These are phyloP conservation scores for Phaedon cochleariae DNA, from an alignment of 2,888 invertebrate genomes.

Conservation along the genomic window DNA sequence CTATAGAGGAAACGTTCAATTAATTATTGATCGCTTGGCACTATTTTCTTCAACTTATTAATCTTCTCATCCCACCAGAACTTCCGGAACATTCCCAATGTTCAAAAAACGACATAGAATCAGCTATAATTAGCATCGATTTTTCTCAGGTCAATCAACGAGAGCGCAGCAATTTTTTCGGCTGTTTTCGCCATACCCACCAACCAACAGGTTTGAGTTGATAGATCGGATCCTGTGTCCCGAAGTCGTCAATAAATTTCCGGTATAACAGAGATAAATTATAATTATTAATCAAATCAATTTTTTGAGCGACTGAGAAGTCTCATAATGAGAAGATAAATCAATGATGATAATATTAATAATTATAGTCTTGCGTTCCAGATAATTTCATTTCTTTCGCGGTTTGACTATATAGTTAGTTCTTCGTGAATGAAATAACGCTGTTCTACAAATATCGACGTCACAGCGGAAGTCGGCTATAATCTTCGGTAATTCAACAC, in stretches of 20 bases:
- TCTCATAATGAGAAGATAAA: background rate
- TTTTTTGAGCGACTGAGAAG: background rate
- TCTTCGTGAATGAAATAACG: conserved; percentile 33
- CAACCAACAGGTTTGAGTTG: conserved; percentile 6
- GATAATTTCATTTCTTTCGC: background rate
- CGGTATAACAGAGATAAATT: conserved; percentile 11
- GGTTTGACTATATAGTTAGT: background rate
- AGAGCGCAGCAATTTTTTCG: background rate
- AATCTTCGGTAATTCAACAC: conserved; percentile 38
- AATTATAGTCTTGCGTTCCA: background rate
- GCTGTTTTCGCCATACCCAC: conserved; percentile 6
- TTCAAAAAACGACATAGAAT: background rate
- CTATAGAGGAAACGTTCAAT: too few species aligned
- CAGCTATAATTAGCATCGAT: background rate
- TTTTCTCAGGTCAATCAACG: conserved; percentile 13
- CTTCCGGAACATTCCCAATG: background rate
- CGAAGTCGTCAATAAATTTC: conserved; percentile 8
- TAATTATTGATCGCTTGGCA: too few species aligned
- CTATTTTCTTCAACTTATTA: too few species aligned
- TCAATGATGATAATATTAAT: too few species aligned
- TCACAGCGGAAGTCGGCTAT: conserved; percentile 48
- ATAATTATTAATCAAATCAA: conserved; percentile 12
- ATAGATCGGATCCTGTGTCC: conserved; percentile 9
- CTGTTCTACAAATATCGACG: conserved; percentile 36
- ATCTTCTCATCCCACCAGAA: too few species aligned